Evolutionary conservation across 2,888 invertebrate genomes (phyloP), one percentile per base, ranked within the genome.

Genomic region (Ormyrus labotus): DNA sequence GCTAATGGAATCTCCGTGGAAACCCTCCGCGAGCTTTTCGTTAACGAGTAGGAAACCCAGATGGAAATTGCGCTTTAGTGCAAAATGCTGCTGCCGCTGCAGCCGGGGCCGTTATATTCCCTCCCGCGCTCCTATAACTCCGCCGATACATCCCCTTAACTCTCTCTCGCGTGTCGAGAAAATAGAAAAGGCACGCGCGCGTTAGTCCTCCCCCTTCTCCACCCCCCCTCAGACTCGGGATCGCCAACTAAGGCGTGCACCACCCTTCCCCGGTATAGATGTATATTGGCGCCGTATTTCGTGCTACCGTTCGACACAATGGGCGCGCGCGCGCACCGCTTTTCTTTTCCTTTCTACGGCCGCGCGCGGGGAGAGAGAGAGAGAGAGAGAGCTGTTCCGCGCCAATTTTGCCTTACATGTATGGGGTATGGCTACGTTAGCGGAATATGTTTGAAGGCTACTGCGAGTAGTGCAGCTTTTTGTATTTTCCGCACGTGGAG

Each of bases 1-100:
- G 78, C 70, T 87, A 85, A 87, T 87, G 84, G 84, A 85, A 86
- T 84, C 85, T 84, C 82, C 82, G 82, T 76, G 82, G 80, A 72
- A 72, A 63, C 45, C 50, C 65, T 45, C 47, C 78, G 83, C 83
- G 84, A 83, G 83, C 82, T 72, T 78, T 72, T 81, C 82, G 83
- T 85, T 84, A 84, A 84, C 85, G 84, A 84, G 82, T 71, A 67
- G 51, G 57, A 67, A 68, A 58, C 75, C 75, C 76, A 71, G 85
- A 85, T 86, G 83, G 83, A 83, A 86, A 86, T 86, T 84, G 72
- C 83, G 75, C 80, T 83, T 84, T 83, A 79, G 65, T 64, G 82
- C 57, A 78, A 67, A 78, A 51, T 45, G 71, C 61, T 48, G 13
- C 10, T 13, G 19, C 6, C 6, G n/a, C 47, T 6, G 34, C 48